Evolutionary conservation across 2,797 vertebrate species (phyloP).

Genomic region (Pachyuromys duprasi): DNA sequence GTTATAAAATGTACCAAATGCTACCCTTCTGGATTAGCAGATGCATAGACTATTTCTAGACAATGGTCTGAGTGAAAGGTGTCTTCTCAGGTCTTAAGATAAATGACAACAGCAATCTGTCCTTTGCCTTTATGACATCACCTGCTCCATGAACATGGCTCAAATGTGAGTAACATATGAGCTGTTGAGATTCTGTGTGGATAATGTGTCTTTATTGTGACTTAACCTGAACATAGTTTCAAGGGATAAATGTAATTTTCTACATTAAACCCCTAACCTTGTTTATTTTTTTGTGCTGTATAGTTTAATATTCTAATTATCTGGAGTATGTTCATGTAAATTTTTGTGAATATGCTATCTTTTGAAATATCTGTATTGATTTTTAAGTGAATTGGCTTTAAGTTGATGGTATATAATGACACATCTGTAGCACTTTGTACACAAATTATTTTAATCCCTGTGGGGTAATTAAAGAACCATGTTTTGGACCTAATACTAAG

Average conservation of each 20-base stretch:
- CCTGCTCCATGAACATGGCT: not conserved
- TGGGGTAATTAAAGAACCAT: not conserved
- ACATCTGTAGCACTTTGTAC: not conserved
- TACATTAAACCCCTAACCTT: not conserved
- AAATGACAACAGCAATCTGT: not conserved
- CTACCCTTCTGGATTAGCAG: not conserved
- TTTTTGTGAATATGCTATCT: not conserved
- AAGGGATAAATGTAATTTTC: not conserved
- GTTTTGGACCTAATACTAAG: conserved; percentile 22
- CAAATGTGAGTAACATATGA: not conserved
- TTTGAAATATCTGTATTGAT: not conserved
- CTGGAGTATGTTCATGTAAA: not conserved
- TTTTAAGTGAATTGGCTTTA: not conserved
- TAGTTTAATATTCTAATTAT: not conserved
- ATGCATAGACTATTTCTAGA: not conserved
- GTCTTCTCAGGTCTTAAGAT: not conserved
- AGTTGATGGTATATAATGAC: conserved; percentile 23
- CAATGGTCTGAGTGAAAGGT: not conserved
- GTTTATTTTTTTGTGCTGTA: not conserved
- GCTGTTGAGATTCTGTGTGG: not conserved
- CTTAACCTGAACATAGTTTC: not conserved
- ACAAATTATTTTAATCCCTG: conserved; percentile 48
- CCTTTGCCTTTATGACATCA: not conserved
- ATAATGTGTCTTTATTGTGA: not conserved
- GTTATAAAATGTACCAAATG: not conserved